Percentiles rank a stretch among this genome's conserved stretches.
phyloP scores from a whole-genome alignment of 2,113 vertebrate genomes.

The Hyla sarda region DNA sequence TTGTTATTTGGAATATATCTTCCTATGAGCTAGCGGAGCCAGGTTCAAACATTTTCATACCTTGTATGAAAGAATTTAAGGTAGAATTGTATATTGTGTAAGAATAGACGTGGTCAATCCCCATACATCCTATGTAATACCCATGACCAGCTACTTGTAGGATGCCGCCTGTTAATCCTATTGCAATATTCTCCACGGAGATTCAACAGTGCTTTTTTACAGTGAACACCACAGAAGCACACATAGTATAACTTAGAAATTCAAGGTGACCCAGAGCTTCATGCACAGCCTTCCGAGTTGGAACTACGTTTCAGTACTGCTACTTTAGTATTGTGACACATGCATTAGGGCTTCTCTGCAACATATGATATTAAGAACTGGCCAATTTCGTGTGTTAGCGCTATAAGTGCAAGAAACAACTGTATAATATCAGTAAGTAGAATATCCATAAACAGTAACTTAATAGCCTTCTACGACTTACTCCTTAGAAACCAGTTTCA shows the following conservation, averaged over 20 bases:
- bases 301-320: constrained; percentile 28
- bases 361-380: constrained; percentile 38
- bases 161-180: neutral
- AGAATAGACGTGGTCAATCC: neutral
- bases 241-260: constrained; percentile 31
- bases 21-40: neutral
- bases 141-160: neutral
- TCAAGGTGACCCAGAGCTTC: constrained; percentile 33
- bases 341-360: constrained; percentile 37
- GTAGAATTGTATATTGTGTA: constrained; percentile 1
- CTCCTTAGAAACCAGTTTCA: constrained; percentile 3
- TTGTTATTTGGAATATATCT: constrained; percentile 10
- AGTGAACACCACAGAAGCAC: constrained; percentile 46
- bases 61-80: neutral
- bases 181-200: constrained; percentile 20
- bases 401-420: constrained; percentile 29
- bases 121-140: neutral
- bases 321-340: constrained; percentile 38
- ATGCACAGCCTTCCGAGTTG: constrained; percentile 46
- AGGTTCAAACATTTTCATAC: neutral
- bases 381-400: constrained; percentile 20
- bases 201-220: constrained; percentile 43
- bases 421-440: neutral
- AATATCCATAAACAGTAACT: neutral
- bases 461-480: neutral